Percentiles rank a stretch among this genome's conserved stretches.
Evolutionary conservation across 2,113 vertebrate genomes (phyloP).

Genomic region (Girardinichthys multiradiatus): DNA sequence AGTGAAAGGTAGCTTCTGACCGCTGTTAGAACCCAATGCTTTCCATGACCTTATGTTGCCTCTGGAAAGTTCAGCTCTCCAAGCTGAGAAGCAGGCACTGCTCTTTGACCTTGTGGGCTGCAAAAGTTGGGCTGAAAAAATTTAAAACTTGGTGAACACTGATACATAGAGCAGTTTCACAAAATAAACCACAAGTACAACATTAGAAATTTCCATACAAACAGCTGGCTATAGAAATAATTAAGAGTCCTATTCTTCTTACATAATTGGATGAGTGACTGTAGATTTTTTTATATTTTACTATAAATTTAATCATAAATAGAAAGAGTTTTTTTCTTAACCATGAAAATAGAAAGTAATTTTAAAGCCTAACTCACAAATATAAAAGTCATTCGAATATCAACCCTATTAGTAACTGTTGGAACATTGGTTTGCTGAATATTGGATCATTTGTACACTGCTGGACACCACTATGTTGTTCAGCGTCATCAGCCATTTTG

Average conservation of each 20-base stretch:
- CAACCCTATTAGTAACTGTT: too few species aligned
- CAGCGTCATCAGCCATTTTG: too few species aligned
- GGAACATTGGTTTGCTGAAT: too few species aligned
- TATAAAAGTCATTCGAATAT: too few species aligned
- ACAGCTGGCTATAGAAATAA: neutral
- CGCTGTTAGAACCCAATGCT: constrained; percentile 47
- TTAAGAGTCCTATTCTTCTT: neutral
- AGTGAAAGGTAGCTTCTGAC: constrained; percentile 44
- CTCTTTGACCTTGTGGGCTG: constrained; percentile 45
- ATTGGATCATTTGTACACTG: too few species aligned
- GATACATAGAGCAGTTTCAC: neutral
- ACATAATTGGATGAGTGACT: neutral
- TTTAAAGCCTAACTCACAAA: too few species aligned
- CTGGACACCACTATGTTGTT: too few species aligned
- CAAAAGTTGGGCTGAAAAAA: constrained; percentile 47
- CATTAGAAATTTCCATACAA: constrained; percentile 1
- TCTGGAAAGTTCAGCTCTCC: constrained; percentile 50
- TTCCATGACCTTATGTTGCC: constrained; percentile 48
- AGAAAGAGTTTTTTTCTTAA: too few species aligned
- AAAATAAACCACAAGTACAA: constrained; percentile 11
- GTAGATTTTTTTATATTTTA: too few species aligned
- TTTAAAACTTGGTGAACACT: constrained; percentile 37
- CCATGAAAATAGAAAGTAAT: too few species aligned
- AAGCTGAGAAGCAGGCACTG: constrained; percentile 38
- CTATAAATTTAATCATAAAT: too few species aligned